Conservation (phyloP, 2,797 vertebrate genomes). For the Florisuga fusca region DNA sequence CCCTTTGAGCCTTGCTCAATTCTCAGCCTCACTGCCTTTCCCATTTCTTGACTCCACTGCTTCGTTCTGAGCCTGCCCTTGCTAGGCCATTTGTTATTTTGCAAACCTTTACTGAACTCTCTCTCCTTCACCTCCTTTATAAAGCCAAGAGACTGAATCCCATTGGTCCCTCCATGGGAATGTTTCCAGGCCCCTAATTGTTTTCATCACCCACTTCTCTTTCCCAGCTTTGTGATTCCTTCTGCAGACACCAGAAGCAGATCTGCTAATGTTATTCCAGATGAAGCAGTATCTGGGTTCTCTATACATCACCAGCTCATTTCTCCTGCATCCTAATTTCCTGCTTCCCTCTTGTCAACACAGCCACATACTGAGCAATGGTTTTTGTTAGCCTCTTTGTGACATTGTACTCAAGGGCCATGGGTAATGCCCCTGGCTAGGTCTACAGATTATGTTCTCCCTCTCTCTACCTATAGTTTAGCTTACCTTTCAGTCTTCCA, state of each 20-base stretch:
- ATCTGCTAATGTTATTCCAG: conserved; percentile 37
- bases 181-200: conserved; percentile 12
- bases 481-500: background rate
- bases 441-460: background rate
- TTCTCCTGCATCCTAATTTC: conserved; percentile 24
- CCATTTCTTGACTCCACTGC: background rate
- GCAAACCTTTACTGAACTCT: background rate
- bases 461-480: background rate
- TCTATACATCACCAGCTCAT: conserved; percentile 2
- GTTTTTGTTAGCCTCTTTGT: background rate
- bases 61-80: background rate
- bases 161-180: background rate
- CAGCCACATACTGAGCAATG: conserved; percentile 10
- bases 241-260: conserved; percentile 45
- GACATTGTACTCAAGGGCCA: background rate
- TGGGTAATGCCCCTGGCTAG: background rate
- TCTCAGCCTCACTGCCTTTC: background rate
- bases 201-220: conserved; percentile 42
- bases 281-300: conserved; percentile 16
- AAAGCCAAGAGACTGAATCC: background rate
- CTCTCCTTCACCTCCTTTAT: background rate
- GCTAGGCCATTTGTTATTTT: conserved; percentile 14
- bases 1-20: background rate
- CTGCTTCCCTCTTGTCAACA: conserved; percentile 29
- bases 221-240: conserved; percentile 41